These are phyloP conservation scores for Phenganax stokvisi DNA, from an alignment of 92 coral and sea anemone species.

Conservation along the genomic window DNA sequence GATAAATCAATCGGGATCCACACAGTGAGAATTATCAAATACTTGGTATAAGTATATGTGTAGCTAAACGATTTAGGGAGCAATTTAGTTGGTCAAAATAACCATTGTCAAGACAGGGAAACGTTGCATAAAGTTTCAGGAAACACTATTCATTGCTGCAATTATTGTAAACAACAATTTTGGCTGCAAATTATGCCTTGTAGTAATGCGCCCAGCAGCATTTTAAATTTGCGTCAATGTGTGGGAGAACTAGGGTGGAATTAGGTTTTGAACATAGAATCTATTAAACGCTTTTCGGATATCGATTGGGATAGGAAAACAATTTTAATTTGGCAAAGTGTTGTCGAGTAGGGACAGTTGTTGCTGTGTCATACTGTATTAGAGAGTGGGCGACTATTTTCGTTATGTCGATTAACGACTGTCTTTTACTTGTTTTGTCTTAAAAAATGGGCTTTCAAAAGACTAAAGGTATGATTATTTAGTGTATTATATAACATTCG, in stretches of 20 bases:
- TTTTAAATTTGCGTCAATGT: conserved; percentile 23
- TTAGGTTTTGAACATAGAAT: conserved; percentile 12
- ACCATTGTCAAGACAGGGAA: conserved; percentile 5
- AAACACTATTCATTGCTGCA: background rate
- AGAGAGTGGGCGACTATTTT: conserved; percentile 8
- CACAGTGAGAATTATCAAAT: background rate
- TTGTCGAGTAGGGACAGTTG: background rate
- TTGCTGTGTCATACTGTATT: conserved; percentile 15
- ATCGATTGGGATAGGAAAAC: background rate
- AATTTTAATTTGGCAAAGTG: conserved; percentile 20
- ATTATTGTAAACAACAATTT: conserved; percentile 13
- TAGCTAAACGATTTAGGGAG: background rate
- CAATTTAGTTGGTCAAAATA: conserved; percentile 17
- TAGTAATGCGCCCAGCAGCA: background rate
- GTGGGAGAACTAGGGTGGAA: conserved; percentile 4
- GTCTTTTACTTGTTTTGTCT: background rate
- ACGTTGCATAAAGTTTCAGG: background rate
- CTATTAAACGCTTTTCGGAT: conserved; percentile 8
- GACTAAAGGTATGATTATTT: background rate
- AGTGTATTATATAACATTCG: background rate
- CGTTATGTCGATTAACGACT: background rate
- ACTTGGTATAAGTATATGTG: conserved; percentile 7
- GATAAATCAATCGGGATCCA: conserved; percentile 4
- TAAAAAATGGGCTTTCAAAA: conserved; percentile 27
- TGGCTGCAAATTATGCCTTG: conserved; percentile 21